Conservation (phyloP, 2,797 vertebrate species). For the Salarias fasciatus region DNA sequence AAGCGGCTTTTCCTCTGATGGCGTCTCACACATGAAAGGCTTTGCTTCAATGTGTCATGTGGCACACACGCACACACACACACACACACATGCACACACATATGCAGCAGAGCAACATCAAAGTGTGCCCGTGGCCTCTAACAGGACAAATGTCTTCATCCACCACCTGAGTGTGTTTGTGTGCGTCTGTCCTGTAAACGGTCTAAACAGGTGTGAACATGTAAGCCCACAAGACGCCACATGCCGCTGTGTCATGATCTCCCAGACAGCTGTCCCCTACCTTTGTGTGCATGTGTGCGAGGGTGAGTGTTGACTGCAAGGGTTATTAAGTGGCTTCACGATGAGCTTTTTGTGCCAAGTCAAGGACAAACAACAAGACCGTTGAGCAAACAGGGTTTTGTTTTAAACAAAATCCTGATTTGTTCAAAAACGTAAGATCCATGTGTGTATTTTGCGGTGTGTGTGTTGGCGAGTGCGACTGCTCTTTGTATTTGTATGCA, state of each 20-base stretch:
- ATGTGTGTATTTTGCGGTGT: neutral
- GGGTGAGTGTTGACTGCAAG: constrained; percentile 3
- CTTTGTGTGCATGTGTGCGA: constrained; percentile 48
- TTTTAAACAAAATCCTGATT: constrained; percentile 13
- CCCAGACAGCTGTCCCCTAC: constrained; percentile 70
- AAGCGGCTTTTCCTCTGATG: constrained; percentile 47
- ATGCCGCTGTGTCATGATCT: constrained; percentile 74
- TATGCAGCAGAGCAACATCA: constrained; percentile 49
- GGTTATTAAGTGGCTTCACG: constrained; percentile 54
- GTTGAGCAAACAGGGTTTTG: constrained; percentile 20
- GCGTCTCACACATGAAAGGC: constrained; percentile 62
- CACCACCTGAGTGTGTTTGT: constrained; percentile 17
- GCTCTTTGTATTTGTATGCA: neutral
- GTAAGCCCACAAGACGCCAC: constrained; percentile 75
- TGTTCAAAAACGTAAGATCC: constrained; percentile 5
- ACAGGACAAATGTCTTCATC: constrained; percentile 58
- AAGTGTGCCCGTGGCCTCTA: constrained; percentile 46
- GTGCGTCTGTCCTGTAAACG: constrained; percentile 55
- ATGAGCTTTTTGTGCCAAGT: constrained; percentile 50
- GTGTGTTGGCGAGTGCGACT: neutral
- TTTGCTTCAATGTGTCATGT: constrained; percentile 45
- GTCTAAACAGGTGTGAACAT: constrained; percentile 81
- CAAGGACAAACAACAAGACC: constrained; percentile 63
- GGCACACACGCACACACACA: constrained; percentile 30
- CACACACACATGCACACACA: constrained; percentile 40